Evolutionary conservation across 2,113 vertebrate genomes (phyloP).

Genomic region (Oryzias woworae): DNA sequence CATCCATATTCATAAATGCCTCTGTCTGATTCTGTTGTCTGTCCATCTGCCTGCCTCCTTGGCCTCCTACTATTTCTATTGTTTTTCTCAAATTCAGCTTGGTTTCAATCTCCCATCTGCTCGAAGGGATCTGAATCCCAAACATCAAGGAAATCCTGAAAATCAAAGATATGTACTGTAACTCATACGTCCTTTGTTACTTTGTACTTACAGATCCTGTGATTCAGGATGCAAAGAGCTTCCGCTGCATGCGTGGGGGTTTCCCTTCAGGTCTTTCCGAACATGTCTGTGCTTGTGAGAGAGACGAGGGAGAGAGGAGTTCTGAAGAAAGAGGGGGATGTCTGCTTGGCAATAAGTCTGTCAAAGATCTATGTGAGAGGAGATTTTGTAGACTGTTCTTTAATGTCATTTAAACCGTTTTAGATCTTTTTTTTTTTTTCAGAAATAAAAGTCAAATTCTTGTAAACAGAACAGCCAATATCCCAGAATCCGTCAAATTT

Average conservation of each 20-base stretch:
- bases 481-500: too few relatives aligned
- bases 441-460: too few relatives aligned
- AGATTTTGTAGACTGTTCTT: not conserved
- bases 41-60: constrained; percentile 56
- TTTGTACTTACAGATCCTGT: constrained; percentile 19
- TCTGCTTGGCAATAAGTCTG: constrained; percentile 5
- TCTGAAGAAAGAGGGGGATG: constrained; percentile 23
- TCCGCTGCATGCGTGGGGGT: constrained; percentile 22
- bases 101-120: not conserved
- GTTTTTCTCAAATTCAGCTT: constrained; percentile 36
- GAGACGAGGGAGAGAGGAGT: not conserved
- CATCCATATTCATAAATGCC: constrained; percentile 63
- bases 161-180: constrained; percentile 15
- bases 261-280: constrained; percentile 38
- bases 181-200: constrained; percentile 15
- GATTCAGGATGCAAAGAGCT: constrained; percentile 29
- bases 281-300: constrained; percentile 49
- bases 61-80: constrained; percentile 43
- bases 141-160: constrained; percentile 11
- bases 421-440: not conserved
- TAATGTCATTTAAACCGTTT: constrained; percentile 3
- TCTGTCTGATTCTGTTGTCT: constrained; percentile 40
- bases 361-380: constrained; percentile 15
- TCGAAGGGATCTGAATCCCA: constrained; percentile 12
- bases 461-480: too few relatives aligned